A percentile compares a stretch with the other conserved stretches of the same genome.
Evolutionary conservation across 37 sponge, comb jelly and placozoan species (phyloP).

Genomic region (Lycopodina hypogea): DNA sequence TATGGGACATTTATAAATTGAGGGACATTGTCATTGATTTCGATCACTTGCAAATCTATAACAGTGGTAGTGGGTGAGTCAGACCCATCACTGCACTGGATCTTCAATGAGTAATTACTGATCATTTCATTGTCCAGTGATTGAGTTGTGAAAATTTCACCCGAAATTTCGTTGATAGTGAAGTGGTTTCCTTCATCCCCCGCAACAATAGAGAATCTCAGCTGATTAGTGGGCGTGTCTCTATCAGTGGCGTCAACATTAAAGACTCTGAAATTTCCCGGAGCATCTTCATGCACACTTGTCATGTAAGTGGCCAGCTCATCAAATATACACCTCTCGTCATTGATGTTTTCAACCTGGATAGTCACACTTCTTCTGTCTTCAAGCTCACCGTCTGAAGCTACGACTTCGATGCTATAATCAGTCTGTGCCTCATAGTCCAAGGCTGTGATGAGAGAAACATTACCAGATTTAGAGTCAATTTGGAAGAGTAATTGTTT

Average conservation of each 20-base stretch:
- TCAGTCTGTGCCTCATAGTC: constrained; percentile 28
- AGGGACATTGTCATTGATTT: constrained; percentile 74
- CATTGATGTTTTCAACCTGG: constrained; percentile 41
- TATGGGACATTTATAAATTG: constrained; percentile 35
- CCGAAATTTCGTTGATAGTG: constrained; percentile 19
- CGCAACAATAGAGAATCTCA: constrained; percentile 35
- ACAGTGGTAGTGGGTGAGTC: background rate
- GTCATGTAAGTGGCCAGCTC: background rate
- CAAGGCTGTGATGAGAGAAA: constrained; percentile 11
- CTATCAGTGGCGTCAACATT: constrained; percentile 37
- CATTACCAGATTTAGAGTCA: constrained; percentile 30
- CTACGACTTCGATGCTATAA: constrained; percentile 7
- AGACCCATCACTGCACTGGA: constrained; percentile 44
- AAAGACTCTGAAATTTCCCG: background rate
- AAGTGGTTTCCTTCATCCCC: constrained; percentile 40
- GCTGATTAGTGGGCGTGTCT: constrained; percentile 30
- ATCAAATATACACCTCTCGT: constrained; percentile 40
- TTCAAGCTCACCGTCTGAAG: constrained; percentile 24
- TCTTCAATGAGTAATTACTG: constrained; percentile 43
- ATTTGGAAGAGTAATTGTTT: constrained; percentile 23
- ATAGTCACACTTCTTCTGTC: constrained; percentile 13
- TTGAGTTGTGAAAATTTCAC: constrained; percentile 27
- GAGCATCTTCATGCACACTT: constrained; percentile 23
- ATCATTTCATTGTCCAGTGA: constrained; percentile 53
- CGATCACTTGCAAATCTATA: constrained; percentile 36